Conservation (phyloP, 2,113 vertebrate genomes). For the Nanorana parkeri region DNA sequence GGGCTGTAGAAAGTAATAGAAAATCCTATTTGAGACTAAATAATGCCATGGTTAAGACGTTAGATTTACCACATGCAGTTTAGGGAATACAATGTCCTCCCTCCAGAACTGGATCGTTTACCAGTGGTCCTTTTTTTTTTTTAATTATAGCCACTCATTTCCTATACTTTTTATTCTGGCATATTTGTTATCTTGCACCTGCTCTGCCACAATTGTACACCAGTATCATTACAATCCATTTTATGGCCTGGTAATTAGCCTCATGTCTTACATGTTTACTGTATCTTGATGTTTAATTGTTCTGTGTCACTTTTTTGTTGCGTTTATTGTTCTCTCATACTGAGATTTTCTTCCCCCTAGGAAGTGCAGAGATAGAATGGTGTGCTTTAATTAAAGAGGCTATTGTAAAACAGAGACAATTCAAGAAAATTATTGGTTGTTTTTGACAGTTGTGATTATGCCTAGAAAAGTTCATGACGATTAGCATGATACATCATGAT, state of each 20-base stretch:
- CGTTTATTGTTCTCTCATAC: slow-evolving; percentile 18
- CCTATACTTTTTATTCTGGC: neutral
- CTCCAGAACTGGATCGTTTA: slow-evolving; percentile 5
- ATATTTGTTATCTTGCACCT: neutral
- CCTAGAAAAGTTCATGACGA: neutral
- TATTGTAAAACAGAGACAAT: slow-evolving; percentile 3
- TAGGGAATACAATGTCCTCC: neutral
- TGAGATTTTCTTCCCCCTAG: slow-evolving; percentile 6
- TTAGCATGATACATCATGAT: too few species aligned
- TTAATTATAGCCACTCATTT: slow-evolving; percentile 26
- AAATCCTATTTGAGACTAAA: neutral
- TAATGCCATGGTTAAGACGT: neutral
- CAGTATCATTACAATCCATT: slow-evolving; percentile 24
- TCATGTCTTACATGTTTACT: slow-evolving; percentile 41
- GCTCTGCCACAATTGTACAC: slow-evolving; percentile 4
- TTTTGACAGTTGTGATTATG: slow-evolving; percentile 6
- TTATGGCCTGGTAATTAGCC: slow-evolving; percentile 41
- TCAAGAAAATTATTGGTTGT: neutral
- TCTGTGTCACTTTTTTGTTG: slow-evolving; percentile 28
- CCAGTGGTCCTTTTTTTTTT: neutral
- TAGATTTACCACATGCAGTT: neutral
- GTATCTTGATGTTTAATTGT: slow-evolving; percentile 25
- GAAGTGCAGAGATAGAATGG: slow-evolving; percentile 4
- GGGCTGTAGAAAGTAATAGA: neutral
- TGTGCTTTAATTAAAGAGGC: slow-evolving; percentile 35